Percentiles rank a stretch among this genome's conserved stretches.
Conservation (phyloP, 2,797 vertebrate genomes). For the Sarcophilus harrisii region DNA sequence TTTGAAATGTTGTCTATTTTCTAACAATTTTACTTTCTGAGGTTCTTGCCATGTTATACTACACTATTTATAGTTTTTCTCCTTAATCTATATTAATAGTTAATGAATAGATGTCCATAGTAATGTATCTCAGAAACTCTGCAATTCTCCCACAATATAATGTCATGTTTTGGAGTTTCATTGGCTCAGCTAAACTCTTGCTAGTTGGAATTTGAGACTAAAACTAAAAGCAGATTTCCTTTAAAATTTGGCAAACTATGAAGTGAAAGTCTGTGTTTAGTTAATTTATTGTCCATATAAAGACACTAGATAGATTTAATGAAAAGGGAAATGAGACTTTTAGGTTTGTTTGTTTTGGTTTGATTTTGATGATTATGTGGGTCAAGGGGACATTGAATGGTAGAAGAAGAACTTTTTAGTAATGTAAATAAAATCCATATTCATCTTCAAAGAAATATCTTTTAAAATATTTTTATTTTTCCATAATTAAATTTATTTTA, state of each 20-base stretch:
- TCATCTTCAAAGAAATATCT: slow-evolving; percentile 14
- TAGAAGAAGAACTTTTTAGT: not conserved
- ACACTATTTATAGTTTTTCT: slow-evolving; percentile 24
- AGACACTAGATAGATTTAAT: not conserved
- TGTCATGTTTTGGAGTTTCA: slow-evolving; percentile 21
- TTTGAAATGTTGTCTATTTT: slow-evolving; percentile 55
- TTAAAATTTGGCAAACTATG: slow-evolving; percentile 40
- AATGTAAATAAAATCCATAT: slow-evolving; percentile 33
- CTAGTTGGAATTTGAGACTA: slow-evolving; percentile 36
- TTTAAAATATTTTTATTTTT: not conserved
- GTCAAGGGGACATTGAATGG: not conserved
- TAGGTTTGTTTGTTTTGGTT: slow-evolving; percentile 1
- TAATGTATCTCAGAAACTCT: slow-evolving; percentile 32
- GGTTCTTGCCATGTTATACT: slow-evolving; percentile 46
- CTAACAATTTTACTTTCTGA: slow-evolving; percentile 34
- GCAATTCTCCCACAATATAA: not conserved
- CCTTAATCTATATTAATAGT: slow-evolving; percentile 56
- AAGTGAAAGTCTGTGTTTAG: not conserved
- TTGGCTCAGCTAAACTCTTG: slow-evolving; percentile 39
- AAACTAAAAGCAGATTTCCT: not conserved
- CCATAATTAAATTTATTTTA: too few relatives aligned
- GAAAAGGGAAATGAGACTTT: not conserved
- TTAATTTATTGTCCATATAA: slow-evolving; percentile 5
- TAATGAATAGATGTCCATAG: slow-evolving; percentile 38
- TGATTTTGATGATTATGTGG: not conserved